phyloP scores from a whole-genome alignment of 2,113 vertebrate genomes.

The Mirounga angustirostris region DNA sequence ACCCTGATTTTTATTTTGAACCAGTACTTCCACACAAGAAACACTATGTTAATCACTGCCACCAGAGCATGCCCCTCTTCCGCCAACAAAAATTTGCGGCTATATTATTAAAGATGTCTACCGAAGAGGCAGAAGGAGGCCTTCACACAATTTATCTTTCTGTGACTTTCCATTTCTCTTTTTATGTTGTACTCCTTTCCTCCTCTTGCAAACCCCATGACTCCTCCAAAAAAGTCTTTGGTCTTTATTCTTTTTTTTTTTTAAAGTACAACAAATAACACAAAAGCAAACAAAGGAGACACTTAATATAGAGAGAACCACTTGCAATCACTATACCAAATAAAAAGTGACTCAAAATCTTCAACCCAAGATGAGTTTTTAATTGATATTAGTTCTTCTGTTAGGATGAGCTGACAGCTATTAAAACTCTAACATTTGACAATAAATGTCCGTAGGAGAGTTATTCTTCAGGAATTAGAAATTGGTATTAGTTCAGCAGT shows the following conservation, averaged over 20 bases:
- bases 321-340: background rate
- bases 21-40: background rate
- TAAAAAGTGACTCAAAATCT: slow-evolving; percentile 10
- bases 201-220: background rate
- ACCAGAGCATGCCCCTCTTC: background rate
- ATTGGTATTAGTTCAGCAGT: background rate
- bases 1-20: slow-evolving; percentile 17
- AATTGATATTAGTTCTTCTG: background rate
- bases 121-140: background rate
- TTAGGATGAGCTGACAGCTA: background rate
- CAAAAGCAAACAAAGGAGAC: background rate
- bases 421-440: background rate
- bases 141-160: background rate
- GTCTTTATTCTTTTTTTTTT: background rate
- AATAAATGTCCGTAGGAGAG: background rate
- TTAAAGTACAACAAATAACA: background rate
- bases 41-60: background rate
- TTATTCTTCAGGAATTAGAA: background rate
- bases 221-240: background rate
- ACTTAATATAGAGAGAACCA: background rate
- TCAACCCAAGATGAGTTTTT: background rate
- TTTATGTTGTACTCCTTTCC: background rate
- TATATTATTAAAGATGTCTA: background rate
- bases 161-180: slow-evolving; percentile 23
- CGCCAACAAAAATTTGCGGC: background rate